Evolutionary conservation across 1,140 invertebrate species (phyloP).

Genomic region (Pseudomyrmex concolor): DNA sequence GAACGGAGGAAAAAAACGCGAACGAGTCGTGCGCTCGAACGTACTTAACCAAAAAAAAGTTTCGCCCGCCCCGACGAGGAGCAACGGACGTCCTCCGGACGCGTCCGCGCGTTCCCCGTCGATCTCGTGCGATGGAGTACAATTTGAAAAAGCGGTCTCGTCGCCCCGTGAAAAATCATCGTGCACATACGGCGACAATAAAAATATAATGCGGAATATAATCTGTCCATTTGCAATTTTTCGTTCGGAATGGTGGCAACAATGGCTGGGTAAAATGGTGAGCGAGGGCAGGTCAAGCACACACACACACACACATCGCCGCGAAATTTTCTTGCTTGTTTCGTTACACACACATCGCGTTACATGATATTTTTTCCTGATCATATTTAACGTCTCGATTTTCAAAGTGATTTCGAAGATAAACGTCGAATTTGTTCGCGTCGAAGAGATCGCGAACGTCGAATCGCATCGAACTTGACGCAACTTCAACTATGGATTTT

Average conservation of each 20-base stretch:
- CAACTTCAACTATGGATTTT: too few species aligned
- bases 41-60: constrained; percentile 70
- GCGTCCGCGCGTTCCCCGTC: neutral
- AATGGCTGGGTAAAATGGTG: constrained; percentile 79
- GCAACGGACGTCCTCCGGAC: neutral
- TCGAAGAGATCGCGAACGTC: too few species aligned
- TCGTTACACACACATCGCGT: neutral
- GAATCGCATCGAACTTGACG: too few species aligned
- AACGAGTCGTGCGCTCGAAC: neutral
- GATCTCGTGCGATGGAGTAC: neutral
- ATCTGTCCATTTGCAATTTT: constrained; percentile 67
- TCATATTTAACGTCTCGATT: too few species aligned
- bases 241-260: constrained; percentile 75
- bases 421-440: too few species aligned
- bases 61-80: neutral
- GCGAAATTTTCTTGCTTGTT: constrained; percentile 41
- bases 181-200: too few species aligned
- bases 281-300: constrained; percentile 80
- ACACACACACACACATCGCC: constrained; percentile 66
- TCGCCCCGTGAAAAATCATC: neutral
- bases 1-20: neutral
- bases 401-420: too few species aligned
- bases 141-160: too few species aligned
- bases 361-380: too few species aligned
- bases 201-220: neutral